Base-by-base conservation (phyloP, 1,140 invertebrate genomes). In the Nasonia longicornis region DNA sequence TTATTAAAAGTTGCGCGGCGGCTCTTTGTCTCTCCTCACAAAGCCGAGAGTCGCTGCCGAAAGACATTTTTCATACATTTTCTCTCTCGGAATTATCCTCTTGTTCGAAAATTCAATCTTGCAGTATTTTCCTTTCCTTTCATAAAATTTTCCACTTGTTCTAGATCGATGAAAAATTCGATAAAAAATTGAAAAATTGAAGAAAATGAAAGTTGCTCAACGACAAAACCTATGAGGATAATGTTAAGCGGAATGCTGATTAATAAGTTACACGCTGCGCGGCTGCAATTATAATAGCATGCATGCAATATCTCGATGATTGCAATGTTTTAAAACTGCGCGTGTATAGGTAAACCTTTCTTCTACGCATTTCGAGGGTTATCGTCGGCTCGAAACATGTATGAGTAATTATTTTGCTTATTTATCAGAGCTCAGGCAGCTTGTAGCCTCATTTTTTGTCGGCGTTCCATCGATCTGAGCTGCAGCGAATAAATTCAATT, bases 191-290 rank as follows among this genome's bases (percentile, higher is more conserved):
- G 29, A 7, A 71, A 26, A 42, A 71, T 71, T 38, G 12, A 74
- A 74, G 63, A 26, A 75, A 63, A 12, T 63, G n/a, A n/a, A 8
- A 20, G 12, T 75, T 75, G 73, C 73, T 75, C 58, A 75, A 75
- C 29, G 26, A 52, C 45, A 20, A 26, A 73, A 26, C 2, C 52
- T 77, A 77, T 42, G 16, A 12, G 20, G 74, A 6, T 8, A 77
- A 45, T 42, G 66, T 70, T 69, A 48, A 70, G 3, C 69, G 45
- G 76, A 78, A 78, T 70, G 76, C 69, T 78, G 66, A 78, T 78
- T 77, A 67, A 77, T 67, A 77, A 66, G n/a, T 69, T 45, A 26
- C 14, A 77, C 11, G 64, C 29, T 14, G 29, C 2, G 20, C 22
- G 48, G 45, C 35, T 78, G 42, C 22, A 78, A 77, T 77, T 77